Evolutionary conservation across 2,888 invertebrate genomes (phyloP), one percentile per base, ranked within the genome.

Genomic region (Ptilodon capucinus): DNA sequence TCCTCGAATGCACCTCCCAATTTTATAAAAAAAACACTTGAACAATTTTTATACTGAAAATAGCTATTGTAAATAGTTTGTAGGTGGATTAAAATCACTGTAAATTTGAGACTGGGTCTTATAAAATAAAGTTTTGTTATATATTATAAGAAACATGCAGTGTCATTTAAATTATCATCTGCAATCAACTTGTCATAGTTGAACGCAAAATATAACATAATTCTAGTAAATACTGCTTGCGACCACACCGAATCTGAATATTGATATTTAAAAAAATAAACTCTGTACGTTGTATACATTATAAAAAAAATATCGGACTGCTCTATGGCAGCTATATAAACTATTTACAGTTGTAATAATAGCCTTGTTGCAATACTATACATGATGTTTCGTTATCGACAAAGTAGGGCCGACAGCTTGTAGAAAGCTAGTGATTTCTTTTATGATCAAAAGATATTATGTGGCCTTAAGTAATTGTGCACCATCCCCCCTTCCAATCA

Each of bases 401-500:
- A 54, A 42, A 39, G 9, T 32, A 32, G 48, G 44, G 55, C 46
- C 52, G 48, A 43, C 53, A 43, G 45, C 51, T 40, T 46, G 42
- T 50, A 46, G 47, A 53, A 56, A 57, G 55, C 60, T 53, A 54
- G 53, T 50, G 41, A 60, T 58, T 48, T 54, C 50, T 49, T 51
- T 57, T 51, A 54, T 60, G 54, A 63, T 58, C 60, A 59, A 60
- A 25, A 62, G 65, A 61, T 60, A 67, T 68, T 54, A 71, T 51
- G 57, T 68, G 60, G 63, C 49, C 65, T 73, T 75, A 80, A 75
- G 71, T 75, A 73, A 69, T n/a, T 71, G 75, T 76, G 75, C 75
- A 81, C 78, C 81, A 62, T 62, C 60, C 70, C 76, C 76, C n/a
- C 69, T 59, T 70, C 66, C 60, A 64, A 71, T 64, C 57, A 66